Base-by-base conservation (phyloP, 2,113 vertebrate species). In the Phalacrocorax pelagicus region DNA sequence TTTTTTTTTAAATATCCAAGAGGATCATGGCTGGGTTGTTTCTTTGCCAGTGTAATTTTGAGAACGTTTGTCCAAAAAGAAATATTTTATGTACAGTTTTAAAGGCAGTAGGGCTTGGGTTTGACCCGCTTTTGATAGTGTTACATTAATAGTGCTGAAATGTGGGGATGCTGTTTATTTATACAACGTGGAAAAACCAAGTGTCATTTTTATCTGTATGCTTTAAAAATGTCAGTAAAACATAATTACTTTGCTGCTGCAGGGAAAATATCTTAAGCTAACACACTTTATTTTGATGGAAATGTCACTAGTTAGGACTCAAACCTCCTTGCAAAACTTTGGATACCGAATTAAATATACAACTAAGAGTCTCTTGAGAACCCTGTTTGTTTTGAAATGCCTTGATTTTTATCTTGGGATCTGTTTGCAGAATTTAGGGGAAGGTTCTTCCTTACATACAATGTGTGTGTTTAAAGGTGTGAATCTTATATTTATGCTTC, bases 241-340 rank as follows among this genome's bases (percentile, higher is more conserved):
- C 47, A 44, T 74, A 88, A 85, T 88, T 91, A 75, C 54, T 94
- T 82, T 62, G 62, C 62, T 13, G 19, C 94, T 94, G 83, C 73
- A 82, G 94, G 81, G 89, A 46, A 94, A 96, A 90, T 90, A 80
- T 69, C 78, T 94, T 85, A 90, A 95, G 59, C 70, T 92, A 95
- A 87, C 62, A 86, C 57, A 55, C 30, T 96, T 86, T 78, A 78
- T 94, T 97, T 85, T 92, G 81, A 93, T 90, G 75, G 84, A 97
- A 95, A 81, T 95, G 42, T 92, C 85, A 88, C 67, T 58, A 83
- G 75, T 86, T 90, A 38, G 75, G 72, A 81, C 88, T 66, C 75
- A 90, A 86, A 86, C 20, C 21, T 86, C 32, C 61, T 67, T 70
- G 71, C 79, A 90, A 81, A 95, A 94, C 51, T 94, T 87, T 7